Conservation (phyloP, 2,113 vertebrate species). For the Excalfactoria chinensis region DNA sequence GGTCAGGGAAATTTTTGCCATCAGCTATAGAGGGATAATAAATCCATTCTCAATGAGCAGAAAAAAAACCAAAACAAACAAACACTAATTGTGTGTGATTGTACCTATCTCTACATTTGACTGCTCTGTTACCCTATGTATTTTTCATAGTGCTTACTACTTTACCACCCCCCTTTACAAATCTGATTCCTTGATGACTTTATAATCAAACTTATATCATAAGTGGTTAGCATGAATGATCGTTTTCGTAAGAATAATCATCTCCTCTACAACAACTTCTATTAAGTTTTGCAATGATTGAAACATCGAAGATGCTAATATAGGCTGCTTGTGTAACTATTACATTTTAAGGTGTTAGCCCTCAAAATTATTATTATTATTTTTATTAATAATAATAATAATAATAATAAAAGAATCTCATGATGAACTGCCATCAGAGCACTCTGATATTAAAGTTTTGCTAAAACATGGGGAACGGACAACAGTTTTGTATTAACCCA, state of each 20-base stretch:
- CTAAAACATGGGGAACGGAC: background rate
- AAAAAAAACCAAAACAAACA: background rate
- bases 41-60: background rate
- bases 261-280: background rate
- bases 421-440: background rate
- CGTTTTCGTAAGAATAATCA: background rate
- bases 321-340: accelerated
- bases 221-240: background rate
- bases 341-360: background rate
- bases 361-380: too few species aligned
- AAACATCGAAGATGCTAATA: background rate
- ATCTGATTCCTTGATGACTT: background rate
- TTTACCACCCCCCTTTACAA: background rate
- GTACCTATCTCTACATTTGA: background rate
- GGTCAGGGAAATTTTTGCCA: background rate
- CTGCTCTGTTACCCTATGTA: background rate
- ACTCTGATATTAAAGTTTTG: background rate
- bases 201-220: background rate
- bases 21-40: background rate
- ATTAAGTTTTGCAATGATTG: background rate
- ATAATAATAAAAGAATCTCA: background rate
- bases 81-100: background rate
- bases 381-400: too few species aligned
- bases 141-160: background rate
- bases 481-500: background rate